phyloP scores from a whole-genome alignment of 2,113 vertebrate species.

The Arenaria interpres region DNA sequence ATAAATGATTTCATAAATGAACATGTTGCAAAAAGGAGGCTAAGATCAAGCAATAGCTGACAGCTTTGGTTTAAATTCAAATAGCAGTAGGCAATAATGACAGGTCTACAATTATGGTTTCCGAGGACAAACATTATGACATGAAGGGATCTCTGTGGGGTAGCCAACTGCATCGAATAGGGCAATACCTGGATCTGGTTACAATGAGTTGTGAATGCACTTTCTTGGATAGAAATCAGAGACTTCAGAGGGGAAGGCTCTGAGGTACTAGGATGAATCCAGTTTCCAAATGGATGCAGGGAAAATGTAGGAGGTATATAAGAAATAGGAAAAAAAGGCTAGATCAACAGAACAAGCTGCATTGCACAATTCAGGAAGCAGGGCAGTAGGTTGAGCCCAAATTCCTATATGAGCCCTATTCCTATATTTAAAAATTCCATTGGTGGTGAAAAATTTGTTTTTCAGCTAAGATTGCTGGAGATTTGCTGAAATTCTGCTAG shows the following conservation, averaged over 20 bases:
- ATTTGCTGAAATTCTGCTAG: neutral
- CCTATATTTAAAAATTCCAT: neutral
- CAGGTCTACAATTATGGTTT: slow-evolving; percentile 1
- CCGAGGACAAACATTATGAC: neutral
- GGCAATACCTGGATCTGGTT: neutral
- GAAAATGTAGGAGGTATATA: neutral
- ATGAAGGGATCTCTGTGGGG: neutral
- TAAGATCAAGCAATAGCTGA: neutral
- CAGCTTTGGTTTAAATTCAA: neutral
- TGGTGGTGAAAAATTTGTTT: neutral
- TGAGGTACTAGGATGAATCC: neutral
- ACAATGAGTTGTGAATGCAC: neutral
- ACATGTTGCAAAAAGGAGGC: neutral
- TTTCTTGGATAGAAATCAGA: neutral
- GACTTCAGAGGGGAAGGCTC: neutral
- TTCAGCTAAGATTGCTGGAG: neutral
- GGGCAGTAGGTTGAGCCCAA: neutral
- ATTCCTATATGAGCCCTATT: neutral
- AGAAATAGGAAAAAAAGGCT: neutral
- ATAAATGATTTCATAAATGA: neutral
- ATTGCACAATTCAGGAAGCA: neutral
- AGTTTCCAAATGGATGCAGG: neutral
- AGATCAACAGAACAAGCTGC: neutral
- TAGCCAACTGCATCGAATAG: neutral
- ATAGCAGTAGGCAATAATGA: neutral